phyloP scores from a whole-genome alignment of 2,888 invertebrate genomes.

The Machimus atricapillus region DNA sequence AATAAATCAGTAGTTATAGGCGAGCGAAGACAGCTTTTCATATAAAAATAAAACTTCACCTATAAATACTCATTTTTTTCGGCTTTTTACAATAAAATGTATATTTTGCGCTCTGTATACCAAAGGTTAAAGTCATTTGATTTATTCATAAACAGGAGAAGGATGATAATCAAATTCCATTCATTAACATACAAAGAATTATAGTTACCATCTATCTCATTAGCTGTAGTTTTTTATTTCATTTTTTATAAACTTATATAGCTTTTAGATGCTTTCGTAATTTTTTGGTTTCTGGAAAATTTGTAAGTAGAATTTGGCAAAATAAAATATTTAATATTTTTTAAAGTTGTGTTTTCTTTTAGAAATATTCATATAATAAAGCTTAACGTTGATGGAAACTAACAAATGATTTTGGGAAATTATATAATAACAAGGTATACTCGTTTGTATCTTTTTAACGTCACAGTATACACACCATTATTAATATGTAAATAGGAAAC shows the following conservation, averaged over 20 bases:
- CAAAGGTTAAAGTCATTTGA: neutral
- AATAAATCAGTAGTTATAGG: slow-evolving; percentile 7
- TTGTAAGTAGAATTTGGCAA: neutral
- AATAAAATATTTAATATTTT: slow-evolving; percentile 23
- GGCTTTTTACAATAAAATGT: neutral
- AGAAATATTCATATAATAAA: neutral
- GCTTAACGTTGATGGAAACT: neutral
- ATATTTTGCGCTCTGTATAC: neutral
- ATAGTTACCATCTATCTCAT: slow-evolving; percentile 3
- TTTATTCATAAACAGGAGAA: neutral
- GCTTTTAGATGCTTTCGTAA: neutral
- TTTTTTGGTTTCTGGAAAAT: slow-evolving; percentile 11
- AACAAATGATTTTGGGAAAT: neutral
- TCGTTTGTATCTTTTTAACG: neutral
- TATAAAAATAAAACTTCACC: neutral
- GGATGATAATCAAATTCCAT: neutral
- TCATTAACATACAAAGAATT: neutral
- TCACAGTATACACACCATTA: neutral
- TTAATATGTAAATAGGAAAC: too few species aligned
- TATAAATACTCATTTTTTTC: slow-evolving; percentile 5
- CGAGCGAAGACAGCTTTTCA: neutral
- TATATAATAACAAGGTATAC: neutral
- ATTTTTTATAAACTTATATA: neutral
- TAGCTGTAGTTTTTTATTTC: neutral
- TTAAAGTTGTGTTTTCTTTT: neutral